phyloP scores from a whole-genome alignment of 2,113 vertebrate genomes.

The Sitta europaea region DNA sequence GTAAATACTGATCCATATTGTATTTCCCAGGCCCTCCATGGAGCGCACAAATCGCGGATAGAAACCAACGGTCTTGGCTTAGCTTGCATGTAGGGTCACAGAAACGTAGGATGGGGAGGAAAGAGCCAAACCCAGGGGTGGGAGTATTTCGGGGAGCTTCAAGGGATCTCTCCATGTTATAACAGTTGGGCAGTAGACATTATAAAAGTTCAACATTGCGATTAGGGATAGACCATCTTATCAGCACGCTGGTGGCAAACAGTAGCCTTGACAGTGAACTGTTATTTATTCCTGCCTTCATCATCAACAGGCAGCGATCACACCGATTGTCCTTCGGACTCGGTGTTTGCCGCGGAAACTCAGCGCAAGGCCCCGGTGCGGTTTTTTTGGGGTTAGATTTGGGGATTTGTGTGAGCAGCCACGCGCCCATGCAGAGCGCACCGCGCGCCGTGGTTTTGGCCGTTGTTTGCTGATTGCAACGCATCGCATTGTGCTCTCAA shows the following conservation, averaged over 20 bases:
- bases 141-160: neutral
- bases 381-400: neutral
- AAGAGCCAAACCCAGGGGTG: neutral
- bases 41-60: neutral
- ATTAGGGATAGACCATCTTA: neutral
- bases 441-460: neutral
- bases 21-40: neutral
- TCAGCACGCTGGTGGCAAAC: neutral
- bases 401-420: neutral
- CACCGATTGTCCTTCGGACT: neutral
- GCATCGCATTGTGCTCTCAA: neutral
- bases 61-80: neutral
- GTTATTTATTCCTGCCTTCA: neutral
- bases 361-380: rapidly evolving
- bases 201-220: neutral
- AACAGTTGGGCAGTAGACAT: neutral
- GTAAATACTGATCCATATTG: neutral
- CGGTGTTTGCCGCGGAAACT: neutral
- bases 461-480: constrained; percentile 6
- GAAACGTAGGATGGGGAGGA: neutral
- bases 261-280: neutral
- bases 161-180: neutral
- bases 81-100: neutral
- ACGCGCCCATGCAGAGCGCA: neutral
- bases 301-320: neutral